Percentiles rank a stretch among this genome's conserved stretches.
phyloP scores from a whole-genome alignment of 2,888 invertebrate genomes.

The Apodemia duryi region DNA sequence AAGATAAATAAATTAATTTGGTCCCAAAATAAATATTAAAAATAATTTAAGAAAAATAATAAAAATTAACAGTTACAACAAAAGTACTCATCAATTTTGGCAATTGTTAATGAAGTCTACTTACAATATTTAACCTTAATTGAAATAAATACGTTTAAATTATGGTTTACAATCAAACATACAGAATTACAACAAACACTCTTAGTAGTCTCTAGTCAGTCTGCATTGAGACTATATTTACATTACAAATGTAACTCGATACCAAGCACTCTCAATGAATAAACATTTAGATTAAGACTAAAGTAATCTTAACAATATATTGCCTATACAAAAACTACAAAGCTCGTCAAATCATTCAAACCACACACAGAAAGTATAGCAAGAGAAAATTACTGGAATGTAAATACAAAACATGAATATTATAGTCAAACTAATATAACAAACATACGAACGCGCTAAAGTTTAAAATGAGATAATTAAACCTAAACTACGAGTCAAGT shows the following conservation, averaged over 20 bases:
- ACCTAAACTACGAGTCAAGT: too few species aligned
- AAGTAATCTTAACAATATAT: conserved; percentile 35
- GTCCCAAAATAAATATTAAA: conserved; percentile 76
- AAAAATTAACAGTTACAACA: conserved; percentile 68
- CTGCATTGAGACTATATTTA: conserved; percentile 57
- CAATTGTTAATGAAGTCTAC: conserved; percentile 72
- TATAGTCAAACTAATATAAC: conserved; percentile 31
- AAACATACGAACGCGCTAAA: neutral
- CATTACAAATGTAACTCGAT: conserved; percentile 52
- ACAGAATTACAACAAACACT: conserved; percentile 40
- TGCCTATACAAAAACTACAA: conserved; percentile 63
- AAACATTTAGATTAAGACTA: conserved; percentile 59
- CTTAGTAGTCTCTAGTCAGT: conserved; percentile 43
- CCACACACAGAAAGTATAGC: conserved; percentile 55
- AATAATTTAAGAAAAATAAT: conserved; percentile 67
- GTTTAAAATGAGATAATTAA: neutral
- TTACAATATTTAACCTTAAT: conserved; percentile 65
- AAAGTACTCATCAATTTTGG: conserved; percentile 76
- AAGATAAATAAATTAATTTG: conserved; percentile 77
- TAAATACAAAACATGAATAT: conserved; percentile 50
- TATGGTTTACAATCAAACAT: conserved; percentile 58
- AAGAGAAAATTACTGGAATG: conserved; percentile 67
- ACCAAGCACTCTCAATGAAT: conserved; percentile 53
- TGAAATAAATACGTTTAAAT: conserved; percentile 71
- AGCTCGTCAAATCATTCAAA: conserved; percentile 61